These are phyloP conservation scores for Varanus komodoensis DNA, from an alignment of 2,113 vertebrate species.

Conservation along the genomic window DNA sequence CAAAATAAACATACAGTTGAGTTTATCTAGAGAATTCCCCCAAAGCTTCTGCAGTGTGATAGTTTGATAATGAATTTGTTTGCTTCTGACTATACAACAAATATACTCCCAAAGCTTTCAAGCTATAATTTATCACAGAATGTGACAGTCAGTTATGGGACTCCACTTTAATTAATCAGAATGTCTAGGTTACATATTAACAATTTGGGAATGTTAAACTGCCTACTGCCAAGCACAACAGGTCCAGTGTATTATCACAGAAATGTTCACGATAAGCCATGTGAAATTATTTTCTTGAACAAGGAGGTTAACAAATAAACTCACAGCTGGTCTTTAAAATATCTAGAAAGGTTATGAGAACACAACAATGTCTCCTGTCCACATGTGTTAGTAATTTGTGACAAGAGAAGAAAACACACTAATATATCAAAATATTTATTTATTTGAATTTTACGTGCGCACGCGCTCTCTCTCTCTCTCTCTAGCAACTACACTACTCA, in stretches of 20 bases:
- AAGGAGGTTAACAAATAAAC: not conserved
- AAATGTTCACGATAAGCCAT: not conserved
- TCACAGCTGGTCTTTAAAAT: no score
- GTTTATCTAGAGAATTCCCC: not conserved
- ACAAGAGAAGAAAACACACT: not conserved
- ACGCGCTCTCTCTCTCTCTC: no score
- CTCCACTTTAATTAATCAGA: not conserved
- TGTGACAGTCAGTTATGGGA: not conserved
- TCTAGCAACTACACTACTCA: no score
- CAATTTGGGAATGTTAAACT: conserved; percentile 1
- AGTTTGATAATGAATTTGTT: not conserved
- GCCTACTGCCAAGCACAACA: not conserved
- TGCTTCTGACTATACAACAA: not conserved
- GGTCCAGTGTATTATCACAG: not conserved
- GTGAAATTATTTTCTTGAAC: not conserved
- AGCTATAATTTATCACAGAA: not conserved
- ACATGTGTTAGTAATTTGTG: not conserved
- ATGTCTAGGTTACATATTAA: conserved; percentile 13
- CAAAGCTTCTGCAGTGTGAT: not conserved
- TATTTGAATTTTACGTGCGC: no score
- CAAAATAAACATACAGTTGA: not conserved
- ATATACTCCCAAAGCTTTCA: not conserved
- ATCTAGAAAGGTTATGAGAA: not conserved
- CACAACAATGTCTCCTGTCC: not conserved
- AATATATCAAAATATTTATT: not conserved